These are phyloP conservation scores for Venustaconcha ellipsiformis DNA, from an alignment of 1,140 invertebrate genomes.

Conservation along the genomic window DNA sequence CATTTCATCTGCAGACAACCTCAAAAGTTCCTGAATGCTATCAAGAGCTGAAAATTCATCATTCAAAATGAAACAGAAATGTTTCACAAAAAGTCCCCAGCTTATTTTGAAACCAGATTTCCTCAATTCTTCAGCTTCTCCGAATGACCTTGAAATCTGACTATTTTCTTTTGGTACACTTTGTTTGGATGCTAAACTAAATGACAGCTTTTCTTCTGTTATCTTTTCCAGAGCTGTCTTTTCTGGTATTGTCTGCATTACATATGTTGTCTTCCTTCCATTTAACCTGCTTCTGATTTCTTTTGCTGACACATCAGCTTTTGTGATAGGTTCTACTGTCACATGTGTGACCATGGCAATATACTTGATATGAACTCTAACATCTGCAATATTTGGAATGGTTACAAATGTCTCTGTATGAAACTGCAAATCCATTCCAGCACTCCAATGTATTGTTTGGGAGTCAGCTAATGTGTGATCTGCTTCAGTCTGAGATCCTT, in stretches of 20 bases:
- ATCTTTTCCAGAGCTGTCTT: background rate
- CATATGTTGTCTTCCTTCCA: constrained; percentile 33
- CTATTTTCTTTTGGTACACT: too few relatives aligned
- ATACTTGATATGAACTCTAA: constrained; percentile 77
- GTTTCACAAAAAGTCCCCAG: constrained; percentile 31
- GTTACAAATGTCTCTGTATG: constrained; percentile 73
- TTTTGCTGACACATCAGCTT: constrained; percentile 78
- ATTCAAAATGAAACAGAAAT: constrained; percentile 48
- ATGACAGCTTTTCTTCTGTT: background rate
- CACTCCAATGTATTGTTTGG: constrained; percentile 65
- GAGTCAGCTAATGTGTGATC: constrained; percentile 26
- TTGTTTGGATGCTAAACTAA: too few relatives aligned
- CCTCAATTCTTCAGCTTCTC: too few relatives aligned
- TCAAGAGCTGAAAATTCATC: constrained; percentile 46
- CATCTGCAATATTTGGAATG: constrained; percentile 77
- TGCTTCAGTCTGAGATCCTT: background rate
- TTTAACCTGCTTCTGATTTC: constrained; percentile 77
- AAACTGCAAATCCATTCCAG: constrained; percentile 62
- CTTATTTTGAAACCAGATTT: too few relatives aligned
- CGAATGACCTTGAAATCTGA: too few relatives aligned
- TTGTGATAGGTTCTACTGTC: constrained; percentile 76
- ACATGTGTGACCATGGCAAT: constrained; percentile 74
- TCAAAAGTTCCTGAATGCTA: constrained; percentile 49
- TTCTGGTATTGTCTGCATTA: background rate
- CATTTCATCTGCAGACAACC: constrained; percentile 50